Percentiles rank a stretch among this genome's conserved stretches.
These are phyloP conservation scores for Melanargia galathea DNA, from an alignment of 2,888 invertebrate genomes.

Conservation along the genomic window DNA sequence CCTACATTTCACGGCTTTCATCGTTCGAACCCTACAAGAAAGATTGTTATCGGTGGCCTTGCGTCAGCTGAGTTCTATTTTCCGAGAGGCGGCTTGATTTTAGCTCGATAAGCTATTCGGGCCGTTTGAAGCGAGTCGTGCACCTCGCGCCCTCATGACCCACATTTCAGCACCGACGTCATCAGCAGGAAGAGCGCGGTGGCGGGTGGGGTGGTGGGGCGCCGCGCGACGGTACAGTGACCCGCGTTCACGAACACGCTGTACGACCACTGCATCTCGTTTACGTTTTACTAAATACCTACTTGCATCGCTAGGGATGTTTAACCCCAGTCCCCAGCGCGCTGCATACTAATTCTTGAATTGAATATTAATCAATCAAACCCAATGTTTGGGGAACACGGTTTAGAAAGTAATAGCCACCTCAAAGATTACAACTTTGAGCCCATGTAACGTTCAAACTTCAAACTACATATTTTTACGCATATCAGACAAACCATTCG, in stretches of 20 bases:
- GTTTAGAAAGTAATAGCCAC: too few relatives aligned
- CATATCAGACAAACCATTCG: too few relatives aligned
- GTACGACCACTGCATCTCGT: conserved; percentile 46
- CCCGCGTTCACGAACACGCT: conserved; percentile 44
- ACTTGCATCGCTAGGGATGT: too few relatives aligned
- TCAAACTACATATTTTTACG: too few relatives aligned
- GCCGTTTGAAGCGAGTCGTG: conserved; percentile 47
- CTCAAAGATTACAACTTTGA: too few relatives aligned
- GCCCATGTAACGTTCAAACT: too few relatives aligned
- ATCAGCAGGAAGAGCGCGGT: conserved; percentile 65
- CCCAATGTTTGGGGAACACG: too few relatives aligned
- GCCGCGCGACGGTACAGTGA: conserved; percentile 57
- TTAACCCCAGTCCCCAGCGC: too few relatives aligned
- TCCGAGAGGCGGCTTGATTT: conserved; percentile 33
- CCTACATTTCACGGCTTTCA: not conserved
- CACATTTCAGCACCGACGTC: conserved; percentile 75
- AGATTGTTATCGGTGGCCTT: conserved; percentile 28
- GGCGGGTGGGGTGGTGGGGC: too few relatives aligned
- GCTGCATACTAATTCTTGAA: too few relatives aligned
- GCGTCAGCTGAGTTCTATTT: conserved; percentile 34
- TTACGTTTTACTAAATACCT: not conserved
- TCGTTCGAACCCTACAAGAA: not conserved
- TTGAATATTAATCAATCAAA: too few relatives aligned
- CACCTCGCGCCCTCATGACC: conserved; percentile 70
- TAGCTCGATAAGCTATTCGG: conserved; percentile 44